Evolutionary conservation across 2,113 vertebrate species (phyloP).

Genomic region (Apodemus sylvaticus): DNA sequence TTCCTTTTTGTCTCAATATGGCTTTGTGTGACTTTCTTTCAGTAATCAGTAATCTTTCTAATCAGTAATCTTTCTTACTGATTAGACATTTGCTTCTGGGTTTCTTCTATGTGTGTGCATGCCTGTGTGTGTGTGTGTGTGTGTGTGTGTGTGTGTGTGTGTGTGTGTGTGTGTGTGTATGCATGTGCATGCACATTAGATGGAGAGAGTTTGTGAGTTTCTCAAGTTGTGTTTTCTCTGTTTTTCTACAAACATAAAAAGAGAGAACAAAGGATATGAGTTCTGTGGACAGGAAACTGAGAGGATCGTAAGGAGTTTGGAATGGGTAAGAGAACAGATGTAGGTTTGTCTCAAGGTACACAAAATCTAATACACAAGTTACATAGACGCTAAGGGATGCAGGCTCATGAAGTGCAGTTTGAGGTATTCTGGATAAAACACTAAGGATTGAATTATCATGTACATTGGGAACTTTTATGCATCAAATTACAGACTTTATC

Average conservation of each 20-base stretch:
- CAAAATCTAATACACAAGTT: background rate
- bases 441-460: background rate
- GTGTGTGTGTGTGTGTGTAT: background rate
- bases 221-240: too few species aligned
- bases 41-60: too few species aligned
- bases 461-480: background rate
- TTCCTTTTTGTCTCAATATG: too few species aligned
- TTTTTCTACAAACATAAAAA: too few species aligned
- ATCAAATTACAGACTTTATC: background rate
- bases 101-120: too few species aligned
- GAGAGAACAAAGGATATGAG: background rate
- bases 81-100: background rate
- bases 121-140: rapidly evolving
- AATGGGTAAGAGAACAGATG: background rate
- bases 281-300: background rate
- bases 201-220: too few species aligned
- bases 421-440: background rate
- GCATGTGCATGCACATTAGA: background rate
- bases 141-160: background rate
- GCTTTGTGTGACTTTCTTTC: background rate
- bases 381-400: background rate
- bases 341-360: background rate
- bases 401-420: background rate
- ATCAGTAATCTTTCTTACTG: too few species aligned
- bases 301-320: too few species aligned